Conservation (phyloP, 1,140 invertebrate species). For the Probaryconus sp. region DNA sequence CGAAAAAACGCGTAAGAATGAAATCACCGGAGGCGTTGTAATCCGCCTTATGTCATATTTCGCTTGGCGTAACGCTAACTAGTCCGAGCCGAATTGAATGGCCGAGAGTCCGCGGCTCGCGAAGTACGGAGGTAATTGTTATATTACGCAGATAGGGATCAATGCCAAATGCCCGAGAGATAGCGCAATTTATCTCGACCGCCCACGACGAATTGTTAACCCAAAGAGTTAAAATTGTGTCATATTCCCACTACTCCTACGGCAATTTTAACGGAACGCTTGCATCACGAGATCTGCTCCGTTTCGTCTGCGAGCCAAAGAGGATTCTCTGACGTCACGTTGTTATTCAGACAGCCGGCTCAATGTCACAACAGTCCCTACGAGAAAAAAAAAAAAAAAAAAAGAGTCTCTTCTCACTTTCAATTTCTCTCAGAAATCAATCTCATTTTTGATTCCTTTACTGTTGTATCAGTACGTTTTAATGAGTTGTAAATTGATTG, state of each 20-base stretch:
- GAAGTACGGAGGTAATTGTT: conserved; percentile 35
- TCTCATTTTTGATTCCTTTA: too few relatives aligned
- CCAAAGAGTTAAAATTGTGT: conserved; percentile 53
- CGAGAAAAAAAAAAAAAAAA: too few relatives aligned
- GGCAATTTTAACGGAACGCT: conserved; percentile 33
- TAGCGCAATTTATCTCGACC: conserved; percentile 52
- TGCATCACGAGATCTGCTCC: conserved; percentile 30
- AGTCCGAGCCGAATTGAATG: conserved; percentile 35
- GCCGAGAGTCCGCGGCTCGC: conserved; percentile 29
- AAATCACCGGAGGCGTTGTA: conserved; percentile 48
- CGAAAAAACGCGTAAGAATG: conserved; percentile 18
- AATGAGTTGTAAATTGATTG: too few relatives aligned
- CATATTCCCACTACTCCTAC: conserved; percentile 51
- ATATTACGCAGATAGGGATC: conserved; percentile 57
- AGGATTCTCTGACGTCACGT: conserved; percentile 37
- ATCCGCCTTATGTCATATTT: conserved; percentile 50
- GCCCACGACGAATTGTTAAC: conserved; percentile 58
- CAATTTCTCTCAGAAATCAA: too few relatives aligned
- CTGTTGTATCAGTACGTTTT: too few relatives aligned
- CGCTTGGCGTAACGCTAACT: conserved; percentile 50
- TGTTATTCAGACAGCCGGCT: too few relatives aligned
- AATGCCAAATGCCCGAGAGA: conserved; percentile 53
- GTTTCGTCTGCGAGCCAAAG: conserved; percentile 18
- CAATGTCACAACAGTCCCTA: too few relatives aligned
- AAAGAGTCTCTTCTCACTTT: too few relatives aligned